Evolutionary conservation across 2,113 vertebrate genomes (phyloP), one percentile per base, ranked within the genome.

Genomic region (Delphinus delphis): DNA sequence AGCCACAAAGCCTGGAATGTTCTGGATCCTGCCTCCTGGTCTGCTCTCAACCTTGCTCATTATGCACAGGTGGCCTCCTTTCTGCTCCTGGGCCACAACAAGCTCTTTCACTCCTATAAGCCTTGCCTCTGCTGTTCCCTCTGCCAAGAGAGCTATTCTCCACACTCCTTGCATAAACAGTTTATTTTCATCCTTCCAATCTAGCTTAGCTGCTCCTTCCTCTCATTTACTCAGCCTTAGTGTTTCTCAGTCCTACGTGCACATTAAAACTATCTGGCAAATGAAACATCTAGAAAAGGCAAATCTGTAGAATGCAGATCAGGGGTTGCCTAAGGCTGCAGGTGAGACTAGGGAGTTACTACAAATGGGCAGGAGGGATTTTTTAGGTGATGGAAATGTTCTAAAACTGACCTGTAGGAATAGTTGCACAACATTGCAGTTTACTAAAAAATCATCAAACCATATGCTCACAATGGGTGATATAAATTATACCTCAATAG

Each of bases 161-260:
- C 7, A 3, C 3, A 23, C 1, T 20, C 11, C 3, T 55, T 28
- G 6, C 8, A 2, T 18, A 44, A 0, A 23, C 17, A 18, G 18
- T 84, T 97, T 25, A 21, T 82, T 81, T 68, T 65, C 53, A 38
- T 21, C n/a, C 65, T 88, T 65, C 4, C 31, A 2, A 31, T 81
- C 44, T 70, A 44, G 44, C 10, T 14, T 25, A 65, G 20, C 41
- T 44, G n/a, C 31, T 11, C 2, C 31, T 8, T 89, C 47, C 20
- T 13, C 18, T 63, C 58, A 33, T 17, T 65, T 13, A n/a, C 36
- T 71, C 36, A 0, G 7, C n/a, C n/a, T 80, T 31, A 26, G 62
- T 47, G 5, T 44, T 88, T 33, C 50, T 83, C 25, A 38, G 3
- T 47, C 38, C 70, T 55, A 8, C 8, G 53, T 77, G 17, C 13